Evolutionary conservation across 2,888 invertebrate genomes (phyloP), one percentile per base, ranked within the genome.

Genomic region (Scrobipalpa costella): DNA sequence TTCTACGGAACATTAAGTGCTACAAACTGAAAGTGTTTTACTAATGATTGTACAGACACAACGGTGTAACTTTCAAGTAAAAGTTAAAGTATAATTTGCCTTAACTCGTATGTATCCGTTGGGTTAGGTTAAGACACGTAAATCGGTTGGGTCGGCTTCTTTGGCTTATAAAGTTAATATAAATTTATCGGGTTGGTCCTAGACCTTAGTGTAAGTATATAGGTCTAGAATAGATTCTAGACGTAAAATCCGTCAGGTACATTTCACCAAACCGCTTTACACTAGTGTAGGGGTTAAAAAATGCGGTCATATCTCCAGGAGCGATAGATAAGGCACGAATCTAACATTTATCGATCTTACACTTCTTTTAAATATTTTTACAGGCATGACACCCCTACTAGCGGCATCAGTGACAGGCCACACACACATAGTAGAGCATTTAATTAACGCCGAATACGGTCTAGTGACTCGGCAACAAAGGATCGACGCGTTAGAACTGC

Each of bases 381-480:
- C 81, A 95, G 95, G 97, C 68, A 98, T 99, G 96, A 98, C 98
- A 50, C 99, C 99, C 21, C 92, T 99, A 66, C 90, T 99, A 78
- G 97, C 98, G 64, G 98, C 98, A 36, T 96, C 96, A 70, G 96
- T 98, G 47, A 96, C 98, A 36, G 99, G 98, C 67, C 98, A 98
- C 90, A 95, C 96, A 69, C 96, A 96, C 81, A 97, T 98, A 73
- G 98, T 98, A 62, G 98, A 98, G 86, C 98, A 97, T 88, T 93
- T 98, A 68, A 97, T 98, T 71, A 93, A 94, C 72, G 86, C 94
- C 68, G 94, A 95, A 47, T 93, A 95, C 70, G 96, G 96, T 3
- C 93, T 94, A 55, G 96, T 97, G 47, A 93, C 94, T 68, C 91
- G 96, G 66, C 93, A 95, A 75, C 96, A 96, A 78, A 93, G 95